phyloP scores from a whole-genome alignment of 2,888 invertebrate genomes.

The Agriopis marginaria region DNA sequence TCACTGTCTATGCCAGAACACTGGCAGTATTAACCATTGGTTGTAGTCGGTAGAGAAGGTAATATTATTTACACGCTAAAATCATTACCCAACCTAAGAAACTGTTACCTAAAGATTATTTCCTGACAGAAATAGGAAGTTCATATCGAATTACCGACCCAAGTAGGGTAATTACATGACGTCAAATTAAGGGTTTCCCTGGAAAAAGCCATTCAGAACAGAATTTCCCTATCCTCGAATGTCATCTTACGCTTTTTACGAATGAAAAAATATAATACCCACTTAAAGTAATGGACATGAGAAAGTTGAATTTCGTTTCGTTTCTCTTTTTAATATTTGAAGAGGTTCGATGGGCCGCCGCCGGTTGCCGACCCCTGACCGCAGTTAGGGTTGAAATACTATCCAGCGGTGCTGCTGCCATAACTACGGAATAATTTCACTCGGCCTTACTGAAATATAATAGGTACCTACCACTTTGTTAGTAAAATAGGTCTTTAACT shows the following conservation, averaged over 20 bases:
- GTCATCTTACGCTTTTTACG: conserved; percentile 23
- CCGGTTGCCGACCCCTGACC: conserved; percentile 63
- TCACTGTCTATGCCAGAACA: no score
- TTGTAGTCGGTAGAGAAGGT: no score
- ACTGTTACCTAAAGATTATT: not conserved
- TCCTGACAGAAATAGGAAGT: not conserved
- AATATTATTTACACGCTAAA: no score
- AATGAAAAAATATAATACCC: conserved; percentile 33
- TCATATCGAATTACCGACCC: not conserved
- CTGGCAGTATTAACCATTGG: no score
- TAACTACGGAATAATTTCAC: conserved; percentile 31
- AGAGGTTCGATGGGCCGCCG: conserved; percentile 65
- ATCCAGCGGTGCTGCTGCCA: conserved; percentile 32
- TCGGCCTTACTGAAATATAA: conserved; percentile 32
- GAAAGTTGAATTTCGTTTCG: conserved; percentile 70
- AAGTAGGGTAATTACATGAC: conserved; percentile 18
- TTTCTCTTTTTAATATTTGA: conserved; percentile 74
- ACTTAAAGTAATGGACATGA: conserved; percentile 42
- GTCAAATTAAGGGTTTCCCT: conserved; percentile 16
- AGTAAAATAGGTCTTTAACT: conserved; percentile 22
- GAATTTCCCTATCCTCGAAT: conserved; percentile 20
- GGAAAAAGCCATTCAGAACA: conserved; percentile 19
- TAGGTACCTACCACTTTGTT: conserved; percentile 21
- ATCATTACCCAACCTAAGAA: no score
- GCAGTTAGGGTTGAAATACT: conserved; percentile 58